These are phyloP conservation scores for Nycticebus coucang DNA, from an alignment of 2,113 vertebrate species.

Conservation along the genomic window DNA sequence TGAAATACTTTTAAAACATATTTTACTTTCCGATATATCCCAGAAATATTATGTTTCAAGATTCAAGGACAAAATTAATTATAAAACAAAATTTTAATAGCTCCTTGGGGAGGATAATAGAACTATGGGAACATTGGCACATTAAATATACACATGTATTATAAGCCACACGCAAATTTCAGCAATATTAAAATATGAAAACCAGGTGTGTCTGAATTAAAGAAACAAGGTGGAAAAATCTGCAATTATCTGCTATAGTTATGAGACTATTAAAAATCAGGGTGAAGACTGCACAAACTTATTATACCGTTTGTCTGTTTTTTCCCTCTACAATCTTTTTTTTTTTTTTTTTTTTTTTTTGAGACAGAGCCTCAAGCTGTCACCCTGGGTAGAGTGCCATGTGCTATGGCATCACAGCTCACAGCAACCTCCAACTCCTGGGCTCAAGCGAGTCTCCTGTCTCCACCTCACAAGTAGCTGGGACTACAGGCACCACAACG, in stretches of 20 bases:
- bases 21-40: conserved; percentile 10
- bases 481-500: too few relatives aligned
- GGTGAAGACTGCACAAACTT: background rate
- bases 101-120: background rate
- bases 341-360: too few relatives aligned
- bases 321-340: background rate
- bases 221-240: background rate
- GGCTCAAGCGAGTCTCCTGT: too few relatives aligned
- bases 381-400: too few relatives aligned
- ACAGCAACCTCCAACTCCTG: too few relatives aligned
- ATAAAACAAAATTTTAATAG: background rate
- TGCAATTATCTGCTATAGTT: background rate
- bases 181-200: conserved; percentile 28
- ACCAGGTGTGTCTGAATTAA: background rate
- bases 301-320: background rate
- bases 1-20: conserved; percentile 25
- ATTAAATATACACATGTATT: conserved; percentile 16
- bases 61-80: conserved; percentile 28
- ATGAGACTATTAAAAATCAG: background rate
- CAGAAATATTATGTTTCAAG: background rate
- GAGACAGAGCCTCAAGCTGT: too few relatives aligned
- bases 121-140: background rate
- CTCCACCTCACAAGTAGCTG: too few relatives aligned
- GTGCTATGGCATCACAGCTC: too few relatives aligned
- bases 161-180: background rate